Base-by-base conservation (phyloP, 1,140 invertebrate species). In the Caerostris extrusa region DNA sequence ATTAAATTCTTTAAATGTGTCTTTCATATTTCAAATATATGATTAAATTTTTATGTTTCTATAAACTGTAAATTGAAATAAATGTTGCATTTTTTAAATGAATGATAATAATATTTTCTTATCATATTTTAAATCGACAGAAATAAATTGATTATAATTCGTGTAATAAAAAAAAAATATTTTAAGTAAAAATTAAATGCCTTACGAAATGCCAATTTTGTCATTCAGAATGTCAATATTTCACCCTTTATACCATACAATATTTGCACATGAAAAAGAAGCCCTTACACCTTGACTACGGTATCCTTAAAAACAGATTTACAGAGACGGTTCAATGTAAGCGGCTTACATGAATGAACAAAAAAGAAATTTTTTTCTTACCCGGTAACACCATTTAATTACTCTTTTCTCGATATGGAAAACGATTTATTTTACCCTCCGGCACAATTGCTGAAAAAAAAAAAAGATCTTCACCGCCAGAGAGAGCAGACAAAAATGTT, bases 401-500 rank as follows among this genome's bases (percentile, higher is more conserved):
- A 34, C 69, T 77, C 8, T 77, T n/a, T 77, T 77, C 50, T 50
- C 50, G 14, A 8, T 1, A 34, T 8, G 53, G 55, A 58, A 83
- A n/a, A 34, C 82, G 53, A 58, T 12, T 17, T 83, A n/a, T 58
- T 57, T n/a, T n/a, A 56, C 56, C 82, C 82, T 83, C 56, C 56
- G 8, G 56, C 82, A 17, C 0, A 57, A 7, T 34, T 58, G 55
- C 53, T n/a, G n/a, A n/a, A n/a, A n/a, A n/a, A n/a, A n/a, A n/a
- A n/a, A n/a, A 50, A 71, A 71, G 34, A 34, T 3, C 69, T 34
- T 50, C 34, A n/a, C 69, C 50, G n/a, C 69, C 69, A 83, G 57
- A 19, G n/a, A 58, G 6, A n/a, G n/a, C n/a, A n/a, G n/a, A n/a
- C 82, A 83, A 6, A 83, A 83, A 83, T 83, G 56, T 83, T 83